Evolutionary conservation across 1,140 invertebrate species (phyloP).

Genomic region (Dufourea novaeangliae): DNA sequence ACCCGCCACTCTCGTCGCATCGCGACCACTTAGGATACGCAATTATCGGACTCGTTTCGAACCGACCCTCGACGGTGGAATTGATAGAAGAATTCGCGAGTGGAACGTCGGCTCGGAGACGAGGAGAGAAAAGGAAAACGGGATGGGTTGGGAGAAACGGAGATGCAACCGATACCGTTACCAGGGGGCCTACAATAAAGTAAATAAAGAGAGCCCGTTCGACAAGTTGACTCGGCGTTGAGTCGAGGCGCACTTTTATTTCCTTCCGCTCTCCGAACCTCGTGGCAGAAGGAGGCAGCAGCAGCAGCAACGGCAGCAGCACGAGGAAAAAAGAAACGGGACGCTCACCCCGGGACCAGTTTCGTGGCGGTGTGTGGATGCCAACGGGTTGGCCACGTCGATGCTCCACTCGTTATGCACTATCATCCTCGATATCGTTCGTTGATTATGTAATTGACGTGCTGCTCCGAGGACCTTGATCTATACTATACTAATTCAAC

Average conservation of each 20-base stretch:
- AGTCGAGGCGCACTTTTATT: slow-evolving; percentile 63
- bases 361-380: background rate
- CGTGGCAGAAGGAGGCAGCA: slow-evolving; percentile 18
- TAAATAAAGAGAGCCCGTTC: slow-evolving; percentile 72
- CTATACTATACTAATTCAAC: slow-evolving; percentile 56
- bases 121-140: slow-evolving; percentile 3
- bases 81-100: slow-evolving; percentile 71
- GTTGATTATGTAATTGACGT: slow-evolving; percentile 63
- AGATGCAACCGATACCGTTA: slow-evolving; percentile 72
- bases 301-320: background rate
- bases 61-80: slow-evolving; percentile 37
- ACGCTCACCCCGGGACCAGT: slow-evolving; percentile 56
- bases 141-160: too few relatives aligned
- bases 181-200: slow-evolving; percentile 69
- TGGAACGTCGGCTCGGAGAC: slow-evolving; percentile 23
- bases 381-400: slow-evolving; percentile 9
- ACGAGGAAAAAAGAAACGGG: slow-evolving; percentile 11
- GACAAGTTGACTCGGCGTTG: slow-evolving; percentile 65
- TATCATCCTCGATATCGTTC: slow-evolving; percentile 61
- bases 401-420: slow-evolving; percentile 55
- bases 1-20: slow-evolving; percentile 36
- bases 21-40: slow-evolving; percentile 56
- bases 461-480: slow-evolving; percentile 42
- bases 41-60: slow-evolving; percentile 61
- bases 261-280: slow-evolving; percentile 40